Base-by-base conservation (phyloP, 1,140 invertebrate genomes). In the Sinella curviseta region DNA sequence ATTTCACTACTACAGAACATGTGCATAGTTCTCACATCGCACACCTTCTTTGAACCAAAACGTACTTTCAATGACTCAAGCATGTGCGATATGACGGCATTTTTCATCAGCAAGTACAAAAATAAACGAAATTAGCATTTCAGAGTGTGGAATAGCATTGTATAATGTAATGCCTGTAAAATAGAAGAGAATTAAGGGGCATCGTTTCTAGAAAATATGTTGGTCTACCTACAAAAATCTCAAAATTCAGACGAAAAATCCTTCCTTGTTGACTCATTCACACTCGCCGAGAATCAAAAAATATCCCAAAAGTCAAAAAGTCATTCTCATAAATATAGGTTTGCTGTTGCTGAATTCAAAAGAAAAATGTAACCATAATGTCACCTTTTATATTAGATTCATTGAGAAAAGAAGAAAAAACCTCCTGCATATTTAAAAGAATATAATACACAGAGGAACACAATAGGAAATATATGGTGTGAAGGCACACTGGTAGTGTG, bases 371-470 rank as follows among this genome's bases (percentile, higher is more conserved):
- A n/a, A 8, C 55, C 26, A 70, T 70, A 33, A 70, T 70, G 65
- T 33, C 65, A 70, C 65, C 65, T 16, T 70, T 12, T 33, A 12
- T 31, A 70, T 70, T 70, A 31, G 3, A 70, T 70, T 70, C 65
- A 70, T 70, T 70, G 26, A 70, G n/a, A 70, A 30, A 33, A 70
- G 31, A 33, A 33, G 65, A 70, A 70, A 70, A 33, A 70, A 70
- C 26, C 65, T 70, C 65, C 65, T 70, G 31, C 28, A 4, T 70
- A 20, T 12, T 12, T 12, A 48, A 20, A 48, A 48, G 20, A 48
- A 48, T 48, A 20, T 48, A 33, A 70, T 70, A 70, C 24, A 70
- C 31, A 33, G 24, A 60, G 24, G 57, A 12, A n/a, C 14, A 60
- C 12, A 60, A 60, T 60, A 48, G 8, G 39, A 48, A 20, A 48